Evolutionary conservation across 92 coral and sea anemone genomes (phyloP).

Genomic region (Parazoanthus swiftii): DNA sequence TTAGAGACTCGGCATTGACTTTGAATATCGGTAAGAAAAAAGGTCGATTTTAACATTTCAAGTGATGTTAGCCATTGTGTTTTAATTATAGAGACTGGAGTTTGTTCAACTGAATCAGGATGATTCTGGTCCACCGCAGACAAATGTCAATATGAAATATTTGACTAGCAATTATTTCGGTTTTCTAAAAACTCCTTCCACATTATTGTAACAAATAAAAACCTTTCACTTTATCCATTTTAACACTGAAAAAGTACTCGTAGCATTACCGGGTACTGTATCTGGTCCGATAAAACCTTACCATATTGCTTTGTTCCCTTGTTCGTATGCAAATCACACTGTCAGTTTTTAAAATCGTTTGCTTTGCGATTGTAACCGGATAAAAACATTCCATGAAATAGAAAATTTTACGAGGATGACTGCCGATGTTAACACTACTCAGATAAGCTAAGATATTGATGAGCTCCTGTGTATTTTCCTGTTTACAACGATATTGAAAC

Average conservation of each 20-base stretch:
- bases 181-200: neutral
- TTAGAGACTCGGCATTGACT: neutral
- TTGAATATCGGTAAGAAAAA: neutral
- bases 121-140: neutral
- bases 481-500: conserved; percentile 2
- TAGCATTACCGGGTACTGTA: neutral
- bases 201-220: neutral
- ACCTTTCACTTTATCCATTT: neutral
- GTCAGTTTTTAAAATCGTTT: neutral
- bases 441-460: neutral
- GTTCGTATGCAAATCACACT: neutral
- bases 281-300: neutral
- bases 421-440: neutral
- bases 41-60: neutral
- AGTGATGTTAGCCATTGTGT: neutral
- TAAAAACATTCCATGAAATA: neutral
- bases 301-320: neutral
- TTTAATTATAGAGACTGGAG: neutral
- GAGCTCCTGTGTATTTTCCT: neutral
- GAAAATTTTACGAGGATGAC: neutral
- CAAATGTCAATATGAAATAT: conserved; percentile 2
- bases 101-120: neutral
- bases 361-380: neutral
- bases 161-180: neutral
- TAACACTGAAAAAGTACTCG: neutral